Evolutionary conservation across 37 sponge, comb jelly and placozoan genomes (phyloP).

Genomic region (Ephydatia muelleri): DNA sequence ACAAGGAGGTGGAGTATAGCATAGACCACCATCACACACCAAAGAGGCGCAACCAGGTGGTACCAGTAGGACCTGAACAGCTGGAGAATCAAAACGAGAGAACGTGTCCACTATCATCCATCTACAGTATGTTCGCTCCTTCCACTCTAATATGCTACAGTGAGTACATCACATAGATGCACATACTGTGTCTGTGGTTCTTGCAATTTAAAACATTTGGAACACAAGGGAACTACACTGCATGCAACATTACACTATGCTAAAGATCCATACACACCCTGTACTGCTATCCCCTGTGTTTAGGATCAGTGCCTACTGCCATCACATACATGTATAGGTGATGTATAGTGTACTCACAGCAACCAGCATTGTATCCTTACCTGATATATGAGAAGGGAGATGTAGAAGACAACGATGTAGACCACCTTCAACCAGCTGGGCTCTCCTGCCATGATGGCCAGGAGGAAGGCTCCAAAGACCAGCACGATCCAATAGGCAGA

Average conservation of each 20-base stretch:
- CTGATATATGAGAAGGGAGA: slow-evolving; percentile 76
- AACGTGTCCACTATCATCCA: too few species aligned
- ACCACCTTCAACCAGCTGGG: slow-evolving; percentile 61
- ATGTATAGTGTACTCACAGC: background rate
- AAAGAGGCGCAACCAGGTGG: slow-evolving; percentile 49
- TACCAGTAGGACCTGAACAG: slow-evolving; percentile 34
- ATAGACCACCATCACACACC: slow-evolving; percentile 66
- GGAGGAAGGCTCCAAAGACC: slow-evolving; percentile 73
- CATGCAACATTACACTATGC: too few species aligned
- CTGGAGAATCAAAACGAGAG: too few species aligned
- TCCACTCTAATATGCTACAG: too few species aligned
- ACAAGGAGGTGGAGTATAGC: too few species aligned
- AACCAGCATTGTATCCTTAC: slow-evolving; percentile 15
- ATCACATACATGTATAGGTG: slow-evolving; percentile 3
- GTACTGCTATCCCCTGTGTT: too few species aligned
- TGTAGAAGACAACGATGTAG: slow-evolving; percentile 68
- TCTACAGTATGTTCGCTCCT: too few species aligned
- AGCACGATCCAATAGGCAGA: slow-evolving; percentile 75
- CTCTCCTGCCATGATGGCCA: slow-evolving; percentile 62
- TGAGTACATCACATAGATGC: background rate
- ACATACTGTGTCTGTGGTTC: too few species aligned
- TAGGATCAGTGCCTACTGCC: too few species aligned
- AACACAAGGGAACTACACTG: too few species aligned
- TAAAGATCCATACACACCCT: too few species aligned
- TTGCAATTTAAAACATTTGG: too few species aligned